phyloP scores from a whole-genome alignment of 2,888 invertebrate species.

The Strigamia maritima region DNA sequence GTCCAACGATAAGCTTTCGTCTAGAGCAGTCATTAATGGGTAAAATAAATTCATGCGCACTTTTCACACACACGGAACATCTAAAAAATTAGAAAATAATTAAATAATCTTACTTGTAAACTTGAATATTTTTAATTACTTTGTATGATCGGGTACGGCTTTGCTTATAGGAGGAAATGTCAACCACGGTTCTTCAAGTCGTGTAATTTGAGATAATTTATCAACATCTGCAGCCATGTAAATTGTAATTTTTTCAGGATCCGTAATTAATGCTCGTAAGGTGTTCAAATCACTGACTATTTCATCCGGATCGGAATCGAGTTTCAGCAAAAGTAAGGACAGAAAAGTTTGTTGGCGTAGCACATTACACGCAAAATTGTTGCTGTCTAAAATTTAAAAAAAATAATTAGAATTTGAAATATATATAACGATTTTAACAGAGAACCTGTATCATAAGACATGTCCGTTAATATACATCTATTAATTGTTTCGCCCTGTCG shows the following conservation, averaged over 20 bases:
- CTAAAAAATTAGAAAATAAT: neutral
- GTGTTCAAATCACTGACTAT: conserved; percentile 57
- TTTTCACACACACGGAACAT: conserved; percentile 34
- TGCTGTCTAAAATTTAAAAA: conserved; percentile 60
- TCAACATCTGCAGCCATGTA: conserved; percentile 71
- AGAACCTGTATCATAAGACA: conserved; percentile 61
- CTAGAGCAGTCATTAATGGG: conserved; percentile 45
- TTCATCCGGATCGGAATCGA: conserved; percentile 47
- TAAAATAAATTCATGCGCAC: conserved; percentile 40
- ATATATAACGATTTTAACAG: conserved; percentile 2
- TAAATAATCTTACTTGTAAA: neutral
- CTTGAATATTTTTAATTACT: neutral
- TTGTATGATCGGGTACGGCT: neutral
- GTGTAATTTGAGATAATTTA: conserved; percentile 53
- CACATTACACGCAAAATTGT: conserved; percentile 67
- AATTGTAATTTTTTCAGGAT: conserved; percentile 63
- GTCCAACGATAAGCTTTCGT: conserved; percentile 67
- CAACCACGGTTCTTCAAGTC: conserved; percentile 47
- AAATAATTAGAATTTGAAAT: neutral
- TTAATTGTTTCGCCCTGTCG: conserved; percentile 69
- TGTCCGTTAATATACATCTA: conserved; percentile 60
- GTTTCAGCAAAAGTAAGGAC: conserved; percentile 60
- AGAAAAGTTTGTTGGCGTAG: conserved; percentile 75
- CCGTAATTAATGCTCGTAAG: conserved; percentile 61
- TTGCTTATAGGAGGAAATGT: conserved; percentile 22